Evolutionary conservation across 2,797 vertebrate genomes (phyloP).

Genomic region (Accipiter badius): DNA sequence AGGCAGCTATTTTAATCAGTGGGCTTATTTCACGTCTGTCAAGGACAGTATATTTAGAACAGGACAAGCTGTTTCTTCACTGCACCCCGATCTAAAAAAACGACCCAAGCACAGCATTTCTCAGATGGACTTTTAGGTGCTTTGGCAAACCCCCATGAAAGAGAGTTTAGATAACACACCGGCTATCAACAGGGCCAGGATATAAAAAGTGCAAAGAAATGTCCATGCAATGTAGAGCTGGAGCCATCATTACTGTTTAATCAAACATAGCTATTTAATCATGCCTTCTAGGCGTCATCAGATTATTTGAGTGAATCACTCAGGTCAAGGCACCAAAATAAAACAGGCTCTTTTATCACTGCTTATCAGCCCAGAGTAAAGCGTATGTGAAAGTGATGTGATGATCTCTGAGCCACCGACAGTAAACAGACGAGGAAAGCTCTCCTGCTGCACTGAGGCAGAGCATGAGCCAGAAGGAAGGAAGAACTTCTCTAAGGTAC

Average conservation of each 20-base stretch:
- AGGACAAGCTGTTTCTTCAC: constrained; percentile 26
- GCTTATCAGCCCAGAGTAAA: background rate
- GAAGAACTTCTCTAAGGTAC: background rate
- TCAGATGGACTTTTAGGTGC: background rate
- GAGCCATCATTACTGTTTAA: background rate
- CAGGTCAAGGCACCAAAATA: background rate
- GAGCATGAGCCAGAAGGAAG: background rate
- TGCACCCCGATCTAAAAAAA: constrained; percentile 15
- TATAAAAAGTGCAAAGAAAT: background rate
- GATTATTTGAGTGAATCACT: background rate
- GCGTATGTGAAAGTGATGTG: background rate
- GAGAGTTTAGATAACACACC: background rate
- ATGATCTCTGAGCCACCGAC: background rate
- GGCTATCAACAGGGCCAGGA: background rate
- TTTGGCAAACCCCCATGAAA: background rate
- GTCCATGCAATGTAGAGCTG: background rate
- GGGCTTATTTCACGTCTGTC: constrained; percentile 50
- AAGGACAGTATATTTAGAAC: constrained; percentile 64
- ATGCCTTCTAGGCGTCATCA: background rate
- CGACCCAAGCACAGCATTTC: background rate
- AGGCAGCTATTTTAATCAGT: constrained; percentile 70
- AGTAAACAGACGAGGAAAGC: background rate
- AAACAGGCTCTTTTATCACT: background rate
- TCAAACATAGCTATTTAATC: background rate
- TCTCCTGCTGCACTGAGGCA: background rate